Conservation (phyloP, 2,888 invertebrate species). For the Amblyjoppa fuscipennis region DNA sequence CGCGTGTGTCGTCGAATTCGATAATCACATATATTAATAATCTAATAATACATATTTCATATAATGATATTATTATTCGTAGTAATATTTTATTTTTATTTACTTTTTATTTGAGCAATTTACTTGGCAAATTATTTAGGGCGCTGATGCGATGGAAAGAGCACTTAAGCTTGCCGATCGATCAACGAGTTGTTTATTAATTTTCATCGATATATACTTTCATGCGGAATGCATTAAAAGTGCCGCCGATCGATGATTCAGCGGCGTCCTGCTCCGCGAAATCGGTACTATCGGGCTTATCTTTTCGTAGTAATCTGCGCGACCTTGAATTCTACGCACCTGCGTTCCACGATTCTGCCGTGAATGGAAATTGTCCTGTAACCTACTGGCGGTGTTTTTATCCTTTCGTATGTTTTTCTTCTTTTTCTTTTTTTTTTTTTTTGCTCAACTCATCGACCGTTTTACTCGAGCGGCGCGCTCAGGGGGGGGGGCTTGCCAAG, state of each 20-base stretch:
- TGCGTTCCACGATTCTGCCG: slow-evolving; percentile 43
- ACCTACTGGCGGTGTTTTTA: slow-evolving; percentile 4
- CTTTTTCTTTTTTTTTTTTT: slow-evolving; percentile 37
- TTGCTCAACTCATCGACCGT: slow-evolving; percentile 33
- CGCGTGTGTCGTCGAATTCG: too few species aligned
- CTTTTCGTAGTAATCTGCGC: slow-evolving; percentile 48
- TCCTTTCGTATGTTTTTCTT: slow-evolving; percentile 34
- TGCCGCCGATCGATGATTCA: not conserved
- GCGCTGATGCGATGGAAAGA: not conserved
- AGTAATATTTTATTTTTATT: too few species aligned
- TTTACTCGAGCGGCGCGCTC: slow-evolving; percentile 37
- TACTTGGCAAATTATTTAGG: too few species aligned
- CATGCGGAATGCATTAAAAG: not conserved
- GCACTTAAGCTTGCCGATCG: not conserved
- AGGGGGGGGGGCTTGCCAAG: slow-evolving; percentile 59
- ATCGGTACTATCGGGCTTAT: not conserved
- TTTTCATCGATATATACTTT: not conserved
- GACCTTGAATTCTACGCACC: slow-evolving; percentile 56
- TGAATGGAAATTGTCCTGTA: slow-evolving; percentile 51
- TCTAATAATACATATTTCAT: too few species aligned
- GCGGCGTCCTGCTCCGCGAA: slow-evolving; percentile 10
- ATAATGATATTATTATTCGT: too few species aligned
- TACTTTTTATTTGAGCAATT: too few species aligned
- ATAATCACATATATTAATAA: too few species aligned
- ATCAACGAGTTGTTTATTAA: not conserved